Conservation (phyloP, 2,797 vertebrate genomes). For the Falco columbarius region DNA sequence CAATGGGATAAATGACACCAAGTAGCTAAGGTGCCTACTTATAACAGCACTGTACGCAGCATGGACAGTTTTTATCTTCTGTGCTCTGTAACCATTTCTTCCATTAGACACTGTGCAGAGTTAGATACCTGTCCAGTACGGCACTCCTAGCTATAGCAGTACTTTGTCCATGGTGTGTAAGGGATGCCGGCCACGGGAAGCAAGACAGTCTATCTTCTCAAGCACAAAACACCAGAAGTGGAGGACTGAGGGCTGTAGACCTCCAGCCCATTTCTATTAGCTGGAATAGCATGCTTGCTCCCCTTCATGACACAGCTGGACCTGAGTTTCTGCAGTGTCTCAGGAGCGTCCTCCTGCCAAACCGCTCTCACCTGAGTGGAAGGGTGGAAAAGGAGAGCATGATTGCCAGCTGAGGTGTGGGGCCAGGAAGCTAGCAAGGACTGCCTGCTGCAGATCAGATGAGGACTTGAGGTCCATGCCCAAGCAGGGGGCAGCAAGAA, state of each 20-base stretch:
- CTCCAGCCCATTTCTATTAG: not conserved
- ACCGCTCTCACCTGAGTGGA: not conserved
- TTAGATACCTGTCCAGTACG: not conserved
- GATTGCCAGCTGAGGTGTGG: not conserved
- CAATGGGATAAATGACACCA: not conserved
- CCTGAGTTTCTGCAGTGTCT: not conserved
- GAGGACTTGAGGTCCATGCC: not conserved
- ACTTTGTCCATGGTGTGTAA: not conserved
- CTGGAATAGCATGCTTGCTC: not conserved
- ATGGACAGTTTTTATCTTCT: not conserved
- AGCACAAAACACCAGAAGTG: not conserved
- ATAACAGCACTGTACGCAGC: not conserved
- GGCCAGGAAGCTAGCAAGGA: not conserved
- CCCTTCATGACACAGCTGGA: not conserved
- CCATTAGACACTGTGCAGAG: not conserved
- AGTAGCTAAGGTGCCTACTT: not conserved
- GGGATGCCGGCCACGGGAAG: not conserved
- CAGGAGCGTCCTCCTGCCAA: not conserved
- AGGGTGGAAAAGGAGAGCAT: not conserved
- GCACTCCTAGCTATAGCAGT: not conserved
- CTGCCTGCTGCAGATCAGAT: not conserved
- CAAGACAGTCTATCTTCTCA: not conserved
- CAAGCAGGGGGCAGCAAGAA: not conserved
- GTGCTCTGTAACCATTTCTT: not conserved
- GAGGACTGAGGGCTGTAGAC: not conserved